These are phyloP conservation scores for Felis catus DNA, from an alignment of 2,113 vertebrate genomes.

Conservation along the genomic window F.catus_Fca126_mat1.0 CM031414.1:18312501-18313000, in stretches of 20 bases:
- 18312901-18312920: slow-evolving; percentile 84
- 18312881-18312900: slow-evolving; percentile 85
- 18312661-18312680: not conserved
- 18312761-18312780: slow-evolving; percentile 86
- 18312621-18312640: not conserved
- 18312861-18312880: slow-evolving; percentile 65
- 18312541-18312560: not conserved
- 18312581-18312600: not conserved
- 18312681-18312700: not conserved
- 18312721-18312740: slow-evolving; percentile 83
- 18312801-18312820: slow-evolving; percentile 86
- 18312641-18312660: not conserved
- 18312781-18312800: slow-evolving; percentile 84
- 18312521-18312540: not conserved
- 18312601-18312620: not conserved
- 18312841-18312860: slow-evolving; percentile 79
- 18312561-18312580: not conserved
- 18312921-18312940: slow-evolving; percentile 80
- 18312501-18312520: not conserved
- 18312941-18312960: slow-evolving; percentile 80
- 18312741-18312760: slow-evolving; percentile 83
- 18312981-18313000: slow-evolving; percentile 57
- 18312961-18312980: slow-evolving; percentile 73
- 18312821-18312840: slow-evolving; percentile 82
- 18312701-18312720: not conserved